These are phyloP conservation scores for Volucella zonaria DNA, from an alignment of 2,888 invertebrate genomes.

Conservation along the genomic window DNA sequence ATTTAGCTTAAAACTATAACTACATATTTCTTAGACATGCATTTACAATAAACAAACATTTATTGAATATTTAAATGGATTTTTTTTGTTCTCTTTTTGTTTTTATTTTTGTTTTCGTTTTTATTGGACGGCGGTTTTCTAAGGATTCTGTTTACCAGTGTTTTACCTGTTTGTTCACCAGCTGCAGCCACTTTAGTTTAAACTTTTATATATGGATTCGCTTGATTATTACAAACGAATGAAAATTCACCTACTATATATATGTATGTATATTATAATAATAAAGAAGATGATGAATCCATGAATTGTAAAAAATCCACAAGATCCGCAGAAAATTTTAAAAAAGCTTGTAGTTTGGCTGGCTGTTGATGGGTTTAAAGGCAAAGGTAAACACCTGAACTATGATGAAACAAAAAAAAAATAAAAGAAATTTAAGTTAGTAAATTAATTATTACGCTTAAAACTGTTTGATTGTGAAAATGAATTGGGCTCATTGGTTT, in stretches of 20 bases:
- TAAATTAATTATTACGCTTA: conserved; percentile 50
- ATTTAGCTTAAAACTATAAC: conserved; percentile 67
- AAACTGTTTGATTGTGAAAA: conserved; percentile 46
- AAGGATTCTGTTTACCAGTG: conserved; percentile 58
- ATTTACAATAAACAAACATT: conserved; percentile 51
- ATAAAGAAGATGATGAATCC: conserved; percentile 58
- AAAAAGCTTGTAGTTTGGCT: conserved; percentile 67
- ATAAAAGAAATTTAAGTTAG: conserved; percentile 63
- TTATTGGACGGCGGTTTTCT: conserved; percentile 27
- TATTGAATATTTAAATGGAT: conserved; percentile 21
- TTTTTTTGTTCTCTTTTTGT: conserved; percentile 19
- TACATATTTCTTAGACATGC: conserved; percentile 59
- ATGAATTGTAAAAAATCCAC: conserved; percentile 73
- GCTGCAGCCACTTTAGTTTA: conserved; percentile 63
- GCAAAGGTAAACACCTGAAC: conserved; percentile 73
- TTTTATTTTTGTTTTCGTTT: not conserved
- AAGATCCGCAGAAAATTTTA: conserved; percentile 64
- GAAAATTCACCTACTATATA: conserved; percentile 43
- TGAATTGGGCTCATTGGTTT: conserved; percentile 66
- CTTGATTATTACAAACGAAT: conserved; percentile 47
- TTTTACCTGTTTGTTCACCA: conserved; percentile 69
- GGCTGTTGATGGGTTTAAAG: conserved; percentile 63
- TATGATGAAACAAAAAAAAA: conserved; percentile 66
- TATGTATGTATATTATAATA: conserved; percentile 1
- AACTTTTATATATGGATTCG: conserved; percentile 42